phyloP scores from a whole-genome alignment of 2,888 invertebrate genomes.

The Hirudinaria manillensis region DNA sequence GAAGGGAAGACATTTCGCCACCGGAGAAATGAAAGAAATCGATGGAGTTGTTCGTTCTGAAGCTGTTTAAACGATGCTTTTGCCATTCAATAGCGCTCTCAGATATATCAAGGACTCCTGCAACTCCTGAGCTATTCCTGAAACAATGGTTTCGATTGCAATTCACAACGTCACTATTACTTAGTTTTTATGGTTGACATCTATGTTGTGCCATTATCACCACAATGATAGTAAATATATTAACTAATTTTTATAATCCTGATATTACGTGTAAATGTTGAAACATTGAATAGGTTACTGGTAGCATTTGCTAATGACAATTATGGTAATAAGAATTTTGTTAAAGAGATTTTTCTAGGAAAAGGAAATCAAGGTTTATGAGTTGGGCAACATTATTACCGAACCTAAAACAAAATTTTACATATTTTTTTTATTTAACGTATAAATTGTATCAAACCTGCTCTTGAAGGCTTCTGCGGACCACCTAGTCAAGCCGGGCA shows the following conservation, averaged over 20 bases:
- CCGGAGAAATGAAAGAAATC: conserved; percentile 30
- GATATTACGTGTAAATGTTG: too few species aligned
- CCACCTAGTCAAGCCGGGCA: conserved; percentile 33
- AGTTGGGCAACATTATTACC: too few species aligned
- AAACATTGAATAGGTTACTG: too few species aligned
- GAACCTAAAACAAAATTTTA: too few species aligned
- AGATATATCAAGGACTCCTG: conserved; percentile 27
- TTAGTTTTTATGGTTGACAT: background rate
- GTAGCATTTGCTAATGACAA: too few species aligned
- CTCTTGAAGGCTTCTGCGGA: conserved; percentile 4
- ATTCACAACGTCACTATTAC: background rate
- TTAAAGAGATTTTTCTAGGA: too few species aligned
- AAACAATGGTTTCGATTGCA: background rate
- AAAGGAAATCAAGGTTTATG: too few species aligned
- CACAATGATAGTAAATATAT: background rate
- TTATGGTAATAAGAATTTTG: too few species aligned
- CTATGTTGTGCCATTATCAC: background rate
- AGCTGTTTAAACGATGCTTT: background rate
- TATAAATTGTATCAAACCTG: background rate
- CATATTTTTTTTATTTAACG: background rate
- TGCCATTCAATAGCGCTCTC: conserved; percentile 18
- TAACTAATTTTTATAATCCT: too few species aligned
- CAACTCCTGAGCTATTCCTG: conserved; percentile 21
- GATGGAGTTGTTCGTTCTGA: conserved; percentile 24
- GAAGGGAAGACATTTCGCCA: conserved; percentile 25